Evolutionary conservation across 2,888 invertebrate genomes (phyloP).

Genomic region (Heliconius cydno): DNA sequence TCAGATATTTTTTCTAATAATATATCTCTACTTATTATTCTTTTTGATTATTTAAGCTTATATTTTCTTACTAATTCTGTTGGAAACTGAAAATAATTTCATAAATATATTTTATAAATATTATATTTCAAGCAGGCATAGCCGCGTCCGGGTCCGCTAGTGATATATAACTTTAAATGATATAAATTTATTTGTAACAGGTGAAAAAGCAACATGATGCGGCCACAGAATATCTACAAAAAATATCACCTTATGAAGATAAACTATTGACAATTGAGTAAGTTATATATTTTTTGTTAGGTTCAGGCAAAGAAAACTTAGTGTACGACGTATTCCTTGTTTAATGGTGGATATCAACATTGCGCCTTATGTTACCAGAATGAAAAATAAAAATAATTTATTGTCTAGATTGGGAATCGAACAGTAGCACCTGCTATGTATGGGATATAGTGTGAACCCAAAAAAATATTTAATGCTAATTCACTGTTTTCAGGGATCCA

Average conservation of each 20-base stretch:
- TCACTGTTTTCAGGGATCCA: constrained; percentile 57
- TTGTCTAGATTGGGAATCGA: not conserved
- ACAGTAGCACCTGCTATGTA: not conserved
- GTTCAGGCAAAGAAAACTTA: not conserved
- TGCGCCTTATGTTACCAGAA: not conserved
- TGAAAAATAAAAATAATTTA: not conserved
- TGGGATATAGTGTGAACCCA: not conserved
- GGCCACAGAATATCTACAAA: constrained; percentile 69
- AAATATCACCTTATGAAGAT: constrained; percentile 74
- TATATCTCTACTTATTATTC: no score
- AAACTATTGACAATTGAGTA: constrained; percentile 71
- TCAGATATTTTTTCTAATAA: no score
- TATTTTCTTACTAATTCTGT: no score
- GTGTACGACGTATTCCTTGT: not conserved
- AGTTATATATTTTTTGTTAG: constrained; percentile 52
- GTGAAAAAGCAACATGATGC: constrained; percentile 71
- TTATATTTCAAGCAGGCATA: no score
- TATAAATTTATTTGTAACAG: constrained; percentile 56
- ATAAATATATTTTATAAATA: no score
- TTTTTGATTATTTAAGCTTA: no score
- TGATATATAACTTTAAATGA: not conserved
- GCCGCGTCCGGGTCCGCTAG: no score
- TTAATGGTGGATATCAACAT: not conserved
- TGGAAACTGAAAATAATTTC: no score
- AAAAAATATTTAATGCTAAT: no score